Evolutionary conservation across 2,888 invertebrate genomes (phyloP).

Genomic region (Sinotaia quadrata): DNA sequence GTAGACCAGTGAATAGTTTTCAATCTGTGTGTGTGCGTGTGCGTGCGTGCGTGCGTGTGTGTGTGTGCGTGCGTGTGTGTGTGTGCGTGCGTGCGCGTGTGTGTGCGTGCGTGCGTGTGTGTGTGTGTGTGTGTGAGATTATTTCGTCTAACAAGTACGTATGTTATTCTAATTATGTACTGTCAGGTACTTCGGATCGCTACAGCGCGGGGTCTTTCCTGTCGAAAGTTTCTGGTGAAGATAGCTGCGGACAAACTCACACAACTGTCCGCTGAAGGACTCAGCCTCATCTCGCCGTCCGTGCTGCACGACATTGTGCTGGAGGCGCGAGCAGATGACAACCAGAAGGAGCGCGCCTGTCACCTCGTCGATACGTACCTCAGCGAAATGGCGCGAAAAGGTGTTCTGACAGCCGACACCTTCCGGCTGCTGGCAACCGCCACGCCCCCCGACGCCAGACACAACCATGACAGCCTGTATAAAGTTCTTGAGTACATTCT

Average conservation of each 20-base stretch:
- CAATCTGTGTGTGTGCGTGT: too few relatives aligned
- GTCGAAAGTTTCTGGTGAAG: slow-evolving; percentile 56
- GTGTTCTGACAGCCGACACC: slow-evolving; percentile 63
- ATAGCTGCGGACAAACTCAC: slow-evolving; percentile 61
- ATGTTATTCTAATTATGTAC: not conserved
- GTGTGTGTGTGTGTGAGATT: not conserved
- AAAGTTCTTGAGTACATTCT: slow-evolving; percentile 64
- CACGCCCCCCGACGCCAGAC: slow-evolving; percentile 52
- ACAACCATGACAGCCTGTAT: slow-evolving; percentile 60
- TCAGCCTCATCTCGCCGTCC: slow-evolving; percentile 63
- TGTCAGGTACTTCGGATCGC: slow-evolving; percentile 56
- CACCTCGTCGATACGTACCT: slow-evolving; percentile 64
- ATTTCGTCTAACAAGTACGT: not conserved
- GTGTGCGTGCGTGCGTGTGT: not conserved
- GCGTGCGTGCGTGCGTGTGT: too few relatives aligned
- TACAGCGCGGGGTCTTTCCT: slow-evolving; percentile 50
- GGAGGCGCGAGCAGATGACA: slow-evolving; percentile 45
- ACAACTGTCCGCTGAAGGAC: slow-evolving; percentile 57
- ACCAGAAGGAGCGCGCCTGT: slow-evolving; percentile 49
- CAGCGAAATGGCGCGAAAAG: slow-evolving; percentile 61
- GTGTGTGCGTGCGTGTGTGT: too few relatives aligned
- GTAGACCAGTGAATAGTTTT: too few relatives aligned
- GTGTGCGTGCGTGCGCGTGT: not conserved
- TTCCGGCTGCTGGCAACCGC: slow-evolving; percentile 63
- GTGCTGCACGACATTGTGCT: slow-evolving; percentile 61